These are phyloP conservation scores for Turritopsis rubra DNA, from an alignment of 30 jellyfish, hydroid and myxozoan genomes.

Conservation along the genomic window DNA sequence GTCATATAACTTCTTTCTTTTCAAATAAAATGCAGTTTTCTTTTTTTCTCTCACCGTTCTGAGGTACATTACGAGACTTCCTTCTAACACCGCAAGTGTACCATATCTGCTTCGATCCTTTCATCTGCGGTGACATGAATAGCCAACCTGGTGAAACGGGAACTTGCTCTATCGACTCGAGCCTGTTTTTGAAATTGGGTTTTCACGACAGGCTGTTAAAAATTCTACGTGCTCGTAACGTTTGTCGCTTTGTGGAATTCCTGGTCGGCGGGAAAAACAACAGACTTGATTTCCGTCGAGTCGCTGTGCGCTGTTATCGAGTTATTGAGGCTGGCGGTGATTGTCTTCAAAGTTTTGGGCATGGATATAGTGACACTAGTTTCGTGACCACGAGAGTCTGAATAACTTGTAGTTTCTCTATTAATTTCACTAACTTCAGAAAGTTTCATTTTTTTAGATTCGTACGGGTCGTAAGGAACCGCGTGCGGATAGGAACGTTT, in stretches of 20 bases:
- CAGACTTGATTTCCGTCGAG: not conserved
- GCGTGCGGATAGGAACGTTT: slow-evolving; percentile 28
- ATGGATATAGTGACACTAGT: not conserved
- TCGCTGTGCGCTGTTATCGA: not conserved
- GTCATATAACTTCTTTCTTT: not conserved
- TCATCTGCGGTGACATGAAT: not conserved
- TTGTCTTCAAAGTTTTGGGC: not conserved
- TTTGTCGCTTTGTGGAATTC: not conserved
- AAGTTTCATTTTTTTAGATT: slow-evolving; percentile 10
- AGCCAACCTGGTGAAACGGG: not conserved
- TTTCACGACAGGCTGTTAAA: not conserved
- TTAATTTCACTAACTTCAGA: not conserved
- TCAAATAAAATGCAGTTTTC: not conserved
- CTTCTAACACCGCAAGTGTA: too few species aligned
- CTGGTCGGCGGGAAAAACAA: not conserved
- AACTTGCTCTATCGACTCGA: not conserved
- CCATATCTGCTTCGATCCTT: not conserved
- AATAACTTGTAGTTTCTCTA: not conserved
- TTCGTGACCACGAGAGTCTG: not conserved
- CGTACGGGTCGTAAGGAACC: not conserved
- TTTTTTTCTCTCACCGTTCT: not conserved
- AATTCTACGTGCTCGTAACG: not conserved
- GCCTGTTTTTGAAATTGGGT: not conserved
- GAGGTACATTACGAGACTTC: too few species aligned
- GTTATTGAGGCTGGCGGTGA: too few species aligned